Evolutionary conservation across 2,113 vertebrate genomes (phyloP).

Genomic region (Pristiophorus japonicus): DNA sequence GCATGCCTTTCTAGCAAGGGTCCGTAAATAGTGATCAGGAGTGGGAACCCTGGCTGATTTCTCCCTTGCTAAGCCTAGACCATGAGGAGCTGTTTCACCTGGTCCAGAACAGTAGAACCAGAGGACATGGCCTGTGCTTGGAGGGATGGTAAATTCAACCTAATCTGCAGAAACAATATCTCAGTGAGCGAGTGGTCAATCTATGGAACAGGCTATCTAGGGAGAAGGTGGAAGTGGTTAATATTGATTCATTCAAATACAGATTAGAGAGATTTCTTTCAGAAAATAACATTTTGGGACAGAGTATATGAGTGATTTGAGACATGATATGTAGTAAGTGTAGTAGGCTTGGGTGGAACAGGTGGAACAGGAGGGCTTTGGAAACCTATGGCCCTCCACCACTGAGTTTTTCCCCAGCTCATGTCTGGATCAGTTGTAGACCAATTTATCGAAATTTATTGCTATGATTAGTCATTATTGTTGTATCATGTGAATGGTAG

Average conservation of each 20-base stretch:
- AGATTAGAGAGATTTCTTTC: neutral
- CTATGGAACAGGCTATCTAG: too few relatives aligned
- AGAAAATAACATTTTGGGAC: neutral
- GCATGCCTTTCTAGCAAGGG: neutral
- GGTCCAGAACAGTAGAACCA: neutral
- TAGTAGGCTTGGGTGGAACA: neutral
- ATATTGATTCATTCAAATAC: neutral
- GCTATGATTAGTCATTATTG: neutral
- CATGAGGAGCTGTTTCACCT: neutral
- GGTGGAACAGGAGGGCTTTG: neutral
- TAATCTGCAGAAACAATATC: neutral
- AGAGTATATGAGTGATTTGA: neutral
- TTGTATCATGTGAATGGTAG: neutral
- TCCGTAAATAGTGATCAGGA: neutral
- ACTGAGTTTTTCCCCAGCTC: neutral
- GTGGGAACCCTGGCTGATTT: neutral
- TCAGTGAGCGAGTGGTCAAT: neutral
- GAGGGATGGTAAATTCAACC: neutral
- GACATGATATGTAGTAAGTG: neutral
- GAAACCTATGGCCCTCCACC: neutral
- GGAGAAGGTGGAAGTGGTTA: neutral
- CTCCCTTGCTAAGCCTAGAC: neutral
- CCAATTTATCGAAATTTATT: neutral
- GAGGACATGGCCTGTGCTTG: neutral
- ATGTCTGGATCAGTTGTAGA: neutral